Evolutionary conservation across 2,797 vertebrate genomes (phyloP), one percentile per base, ranked within the genome.

Genomic region (Sebastes steindachneri): DNA sequence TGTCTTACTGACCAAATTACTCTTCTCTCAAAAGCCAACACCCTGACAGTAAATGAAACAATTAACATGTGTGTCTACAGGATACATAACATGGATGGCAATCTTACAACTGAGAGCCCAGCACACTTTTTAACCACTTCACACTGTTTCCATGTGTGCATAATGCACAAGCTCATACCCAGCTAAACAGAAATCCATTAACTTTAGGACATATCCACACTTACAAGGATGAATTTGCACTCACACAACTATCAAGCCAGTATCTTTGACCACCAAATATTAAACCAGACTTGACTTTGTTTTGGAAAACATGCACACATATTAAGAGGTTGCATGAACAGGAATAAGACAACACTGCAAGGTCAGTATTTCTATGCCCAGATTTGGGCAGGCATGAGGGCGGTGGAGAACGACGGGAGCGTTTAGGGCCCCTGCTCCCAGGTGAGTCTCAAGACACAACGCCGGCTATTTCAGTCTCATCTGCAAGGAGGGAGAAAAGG

Each of bases 401-500:
- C 25, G 58, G 62, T 59, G 54, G 72, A 68, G 77, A 64, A 57
- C 11, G 35, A 69, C 14, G 3, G 23, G 25, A 86, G 68, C n/a
- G 12, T 88, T 90, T 86, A 86, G 70, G 76, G 73, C 21, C 69
- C 8, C 0, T 28, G 77, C 77, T 75, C 79, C 77, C 90, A 93
- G 89, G 93, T 94, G 90, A 72, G 75, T 80, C 75, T 92, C 75
- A 86, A 80, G 83, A 92, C 88, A 88, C 69, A 63, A 81, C 11
- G 45, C 25, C 2, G 25, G 78, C 81, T 88, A 87, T 91, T 94
- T 91, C 83, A 88, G 85, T 79, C 85, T 89, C 80, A 86, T 92
- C 88, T 86, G 84, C 75, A 75, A 82, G 77, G 75, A 87, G 70
- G 73, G 64, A 83, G 83, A 84, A 77, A 66, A 79, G 79, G 76